A percentile compares a stretch with the other conserved stretches of the same genome.
Evolutionary conservation across 2,888 invertebrate genomes (phyloP).

Genomic region (Callyntrura guangdongensis): DNA sequence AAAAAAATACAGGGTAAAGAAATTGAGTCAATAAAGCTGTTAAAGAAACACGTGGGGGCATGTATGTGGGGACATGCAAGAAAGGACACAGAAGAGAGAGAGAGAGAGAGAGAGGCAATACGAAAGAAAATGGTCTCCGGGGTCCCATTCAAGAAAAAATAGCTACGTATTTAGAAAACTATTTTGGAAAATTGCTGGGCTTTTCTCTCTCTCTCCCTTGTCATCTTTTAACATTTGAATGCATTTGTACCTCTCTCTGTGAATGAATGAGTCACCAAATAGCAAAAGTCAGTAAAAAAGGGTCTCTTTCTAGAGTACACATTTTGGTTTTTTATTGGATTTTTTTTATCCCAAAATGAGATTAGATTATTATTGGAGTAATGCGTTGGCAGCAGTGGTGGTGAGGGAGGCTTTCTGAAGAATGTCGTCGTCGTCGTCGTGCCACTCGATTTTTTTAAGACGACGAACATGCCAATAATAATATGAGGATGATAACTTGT

Average conservation of each 20-base stretch:
- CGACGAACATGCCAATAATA: no score
- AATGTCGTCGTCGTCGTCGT: no score
- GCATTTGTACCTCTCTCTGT: no score
- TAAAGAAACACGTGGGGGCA: constrained; percentile 18
- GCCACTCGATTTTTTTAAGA: background rate
- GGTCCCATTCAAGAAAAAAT: constrained; percentile 51
- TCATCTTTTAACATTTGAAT: no score
- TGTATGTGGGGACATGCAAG: no score
- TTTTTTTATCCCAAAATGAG: background rate
- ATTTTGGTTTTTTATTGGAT: background rate
- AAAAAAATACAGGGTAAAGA: no score
- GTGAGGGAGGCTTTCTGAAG: background rate
- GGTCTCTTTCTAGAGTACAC: background rate
- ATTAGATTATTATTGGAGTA: background rate
- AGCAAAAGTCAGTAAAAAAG: background rate
- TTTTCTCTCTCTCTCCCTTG: background rate
- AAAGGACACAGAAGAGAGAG: background rate
- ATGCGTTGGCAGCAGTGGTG: background rate
- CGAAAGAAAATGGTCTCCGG: constrained; percentile 39
- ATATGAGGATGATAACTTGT: no score
- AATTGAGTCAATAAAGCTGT: constrained; percentile 36
- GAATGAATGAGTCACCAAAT: constrained; percentile 50
- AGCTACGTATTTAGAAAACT: background rate
- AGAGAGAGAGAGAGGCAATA: background rate
- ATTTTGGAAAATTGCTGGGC: constrained; percentile 9